Evolutionary conservation across 2,797 vertebrate species (phyloP), one percentile per base, ranked within the genome.

Genomic region (Ceryle rudis): DNA sequence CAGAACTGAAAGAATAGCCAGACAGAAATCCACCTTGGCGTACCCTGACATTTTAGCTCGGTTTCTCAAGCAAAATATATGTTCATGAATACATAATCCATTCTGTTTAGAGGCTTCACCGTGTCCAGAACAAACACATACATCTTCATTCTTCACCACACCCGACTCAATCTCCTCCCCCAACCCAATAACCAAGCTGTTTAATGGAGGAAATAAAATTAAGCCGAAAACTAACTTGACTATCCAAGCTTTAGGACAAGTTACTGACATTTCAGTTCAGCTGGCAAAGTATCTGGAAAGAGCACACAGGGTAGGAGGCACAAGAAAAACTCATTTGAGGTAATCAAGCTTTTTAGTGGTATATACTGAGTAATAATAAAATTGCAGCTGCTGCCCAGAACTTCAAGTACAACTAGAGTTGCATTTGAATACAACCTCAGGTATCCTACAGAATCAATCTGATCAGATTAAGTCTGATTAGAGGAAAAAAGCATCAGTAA

Each of bases 131-230:
- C 41, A 81, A 71, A 65, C 9, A 46, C 29, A 15, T 9, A 44
- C 6, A 62, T 35, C 26, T 46, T 46, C 11, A 8, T 14, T 57
- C 70, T 57, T 62, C 13, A 71, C 16, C 15, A 6, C 1, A 2
- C 4, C 17, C 41, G 4, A 33, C 4, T 46, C 42, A 6, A 7
- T 9, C 21, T 62, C 23, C 11, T 2, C 18, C 9, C 2, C 1
- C 2, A 4, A 65, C 11, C 5, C 73, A 64, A 46, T 0, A 65
- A 60, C 16, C 16, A 52, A 92, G 79, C 44, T 33, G 46, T 65
- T 67, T 37, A 69, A 52, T 8, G 12, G 13, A 86, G 6, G 22
- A 71, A 85, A 72, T 20, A 57, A 87, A 51, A 16, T 11, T 64
- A 64, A 70, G 5, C 15, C 55, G 46, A 70, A 81, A 90, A 57